Evolutionary conservation across 2,888 invertebrate genomes (phyloP), one percentile per base, ranked within the genome.

Genomic region (Lamellibrachia satsuma): DNA sequence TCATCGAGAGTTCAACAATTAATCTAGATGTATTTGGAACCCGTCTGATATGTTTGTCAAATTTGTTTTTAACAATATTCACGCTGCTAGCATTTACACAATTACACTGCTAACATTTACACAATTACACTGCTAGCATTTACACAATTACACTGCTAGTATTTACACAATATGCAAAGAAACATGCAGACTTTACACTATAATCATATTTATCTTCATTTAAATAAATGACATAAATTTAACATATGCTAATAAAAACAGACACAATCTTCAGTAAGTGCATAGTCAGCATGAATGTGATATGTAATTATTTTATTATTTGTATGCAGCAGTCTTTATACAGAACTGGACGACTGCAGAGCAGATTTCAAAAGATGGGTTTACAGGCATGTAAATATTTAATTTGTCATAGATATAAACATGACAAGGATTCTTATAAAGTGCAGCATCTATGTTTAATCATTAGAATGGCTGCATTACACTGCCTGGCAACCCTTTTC

Each of bases 301-400:
- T 75, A 15, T 75, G 15, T 15, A 22, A 15, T 75, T 15, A 22
- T 75, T 22, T 6, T 75, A 22, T 75, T 75, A 75, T 75, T 75
- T 75, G 22, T 75, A 75, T 39, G 39, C 94, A 95, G 95, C 93
- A 94, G 92, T 93, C 94, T 11, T 92, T 95, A 90, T 95, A 94
- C 92, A 95, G 94, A 90, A 95, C 95, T 90, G 95, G 95, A 22
- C 94, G 94, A 93, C 90, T 95, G 52, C 95, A 95, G 92, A 92
- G 94, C 52, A 94, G 95, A 93, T 94, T 96, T 92, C 93, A 94
- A 91, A 95, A 95, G 92, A 94, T 95, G 91, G 95, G 95, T 11
- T 91, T 95, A 60, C 93, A 95, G 94, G 95, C 95, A 94, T 91
- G 75, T 75, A 75, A 15, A 11, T 22, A 11, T 52, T 9, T 52